phyloP scores from a whole-genome alignment of 1,140 invertebrate genomes.

The Brachionus calyciflorus region DNA sequence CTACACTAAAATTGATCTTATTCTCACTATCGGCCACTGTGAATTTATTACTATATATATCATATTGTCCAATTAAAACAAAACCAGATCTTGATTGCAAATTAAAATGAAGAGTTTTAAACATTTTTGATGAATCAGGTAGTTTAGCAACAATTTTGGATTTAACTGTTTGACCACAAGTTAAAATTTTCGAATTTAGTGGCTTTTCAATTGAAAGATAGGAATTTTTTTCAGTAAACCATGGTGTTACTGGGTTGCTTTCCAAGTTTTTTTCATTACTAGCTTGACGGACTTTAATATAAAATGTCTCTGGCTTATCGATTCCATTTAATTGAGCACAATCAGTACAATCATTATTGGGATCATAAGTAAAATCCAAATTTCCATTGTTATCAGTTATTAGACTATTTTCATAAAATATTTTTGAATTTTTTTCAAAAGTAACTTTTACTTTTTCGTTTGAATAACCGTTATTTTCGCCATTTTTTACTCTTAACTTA shows the following conservation, averaged over 20 bases:
- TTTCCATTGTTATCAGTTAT: constrained; percentile 9
- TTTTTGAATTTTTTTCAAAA: neutral
- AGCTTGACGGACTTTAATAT: neutral
- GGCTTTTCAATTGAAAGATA: neutral
- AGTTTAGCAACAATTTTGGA: neutral
- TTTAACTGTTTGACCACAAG: neutral
- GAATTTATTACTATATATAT: neutral
- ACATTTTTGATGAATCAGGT: neutral
- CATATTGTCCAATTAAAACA: neutral
- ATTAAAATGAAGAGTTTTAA: neutral
- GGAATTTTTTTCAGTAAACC: constrained; percentile 36
- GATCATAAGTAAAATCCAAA: constrained; percentile 11
- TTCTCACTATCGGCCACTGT: neutral
- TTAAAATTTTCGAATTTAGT: neutral
- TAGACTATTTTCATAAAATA: neutral
- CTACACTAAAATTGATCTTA: neutral
- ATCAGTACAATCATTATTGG: neutral
- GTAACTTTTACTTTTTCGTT: constrained; percentile 17
- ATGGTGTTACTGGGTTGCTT: neutral
- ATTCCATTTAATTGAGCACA: neutral
- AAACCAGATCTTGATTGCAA: constrained; percentile 8
- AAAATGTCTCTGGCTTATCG: neutral
- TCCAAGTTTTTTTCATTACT: neutral
- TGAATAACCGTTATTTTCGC: neutral
- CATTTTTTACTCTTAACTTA: constrained; percentile 16